Percentiles rank a stretch among this genome's conserved stretches.
These are phyloP conservation scores for Eueides isabella DNA, from an alignment of 1,140 invertebrate species.

Conservation along the genomic window DNA sequence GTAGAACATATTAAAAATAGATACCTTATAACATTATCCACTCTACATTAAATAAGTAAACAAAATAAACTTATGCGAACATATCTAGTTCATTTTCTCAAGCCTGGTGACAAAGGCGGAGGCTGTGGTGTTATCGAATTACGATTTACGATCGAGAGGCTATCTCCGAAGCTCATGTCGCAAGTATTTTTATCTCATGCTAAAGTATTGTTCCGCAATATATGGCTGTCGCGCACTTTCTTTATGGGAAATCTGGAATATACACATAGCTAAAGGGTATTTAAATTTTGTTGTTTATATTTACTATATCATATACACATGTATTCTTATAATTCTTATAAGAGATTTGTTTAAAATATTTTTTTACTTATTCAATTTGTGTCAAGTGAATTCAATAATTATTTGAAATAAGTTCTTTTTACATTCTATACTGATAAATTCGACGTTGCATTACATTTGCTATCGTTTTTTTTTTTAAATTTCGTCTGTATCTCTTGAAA, in stretches of 20 bases:
- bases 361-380: too few relatives aligned
- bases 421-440: too few relatives aligned
- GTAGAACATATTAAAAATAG: neutral
- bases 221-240: constrained; percentile 26
- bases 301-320: too few relatives aligned
- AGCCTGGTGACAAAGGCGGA: constrained; percentile 45
- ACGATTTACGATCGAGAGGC: constrained; percentile 42
- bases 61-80: neutral
- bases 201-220: constrained; percentile 40
- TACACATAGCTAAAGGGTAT: neutral
- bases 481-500: too few relatives aligned
- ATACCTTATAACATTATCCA: neutral
- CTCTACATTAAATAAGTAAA: neutral
- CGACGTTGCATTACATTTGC: too few relatives aligned
- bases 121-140: constrained; percentile 45
- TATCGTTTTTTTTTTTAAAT: too few relatives aligned
- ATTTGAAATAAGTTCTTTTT: too few relatives aligned
- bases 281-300: neutral
- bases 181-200: constrained; percentile 38
- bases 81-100: constrained; percentile 1
- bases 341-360: too few relatives aligned
- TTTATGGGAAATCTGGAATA: constrained; percentile 16
- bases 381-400: too few relatives aligned
- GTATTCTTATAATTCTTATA: too few relatives aligned
- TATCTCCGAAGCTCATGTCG: constrained; percentile 44